Evolutionary conservation across 1,140 invertebrate genomes (phyloP), one percentile per base, ranked within the genome.

Genomic region (Hormaphis cornu): DNA sequence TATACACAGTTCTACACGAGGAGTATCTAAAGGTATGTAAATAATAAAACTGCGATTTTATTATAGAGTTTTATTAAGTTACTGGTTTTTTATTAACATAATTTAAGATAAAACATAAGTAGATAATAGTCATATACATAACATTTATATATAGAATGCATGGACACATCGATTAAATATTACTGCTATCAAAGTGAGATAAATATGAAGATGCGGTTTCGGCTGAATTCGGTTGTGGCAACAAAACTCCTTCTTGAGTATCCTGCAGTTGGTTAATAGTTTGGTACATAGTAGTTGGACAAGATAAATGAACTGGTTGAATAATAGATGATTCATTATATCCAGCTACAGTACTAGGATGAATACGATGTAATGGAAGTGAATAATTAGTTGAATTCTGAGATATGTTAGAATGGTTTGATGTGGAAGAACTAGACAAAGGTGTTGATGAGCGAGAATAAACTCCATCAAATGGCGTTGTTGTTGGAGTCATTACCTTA

Each of bases 1-100:
- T 76, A 28, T 71, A 70, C 40, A 71, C 72, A 53, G 22, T 22
- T 28, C 50, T 53, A 28, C 56, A 50, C 18, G 14, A 69, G 42
- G 46, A 69, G 12, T 69, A 50, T 50, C 16, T 50, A 30, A 69
- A 69, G 28, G 46, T 69, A 69, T 40, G 40, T 22, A 30, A 16
- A n/a, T 22, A 69, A 69, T 48, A 48, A 26, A 50, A 50, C 48
- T 50, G 48, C 48, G 22, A 50, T 50, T 26, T 50, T 14, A 26
- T 26, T 26, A 50, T 26, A 50, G 48, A 26, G 22, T 50, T 50
- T 50, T 50, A 50, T 26, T 50, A 33, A 33, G 30, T 33, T 33
- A 33, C 30, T 33, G 30, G 30, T 33, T 33, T 33, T 33, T 33
- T 33, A 33, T 33, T 33, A 33, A 33, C 30, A 33, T 33, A 33